phyloP scores from a whole-genome alignment of 2,113 vertebrate species.

The Erythrocebus patas region DNA sequence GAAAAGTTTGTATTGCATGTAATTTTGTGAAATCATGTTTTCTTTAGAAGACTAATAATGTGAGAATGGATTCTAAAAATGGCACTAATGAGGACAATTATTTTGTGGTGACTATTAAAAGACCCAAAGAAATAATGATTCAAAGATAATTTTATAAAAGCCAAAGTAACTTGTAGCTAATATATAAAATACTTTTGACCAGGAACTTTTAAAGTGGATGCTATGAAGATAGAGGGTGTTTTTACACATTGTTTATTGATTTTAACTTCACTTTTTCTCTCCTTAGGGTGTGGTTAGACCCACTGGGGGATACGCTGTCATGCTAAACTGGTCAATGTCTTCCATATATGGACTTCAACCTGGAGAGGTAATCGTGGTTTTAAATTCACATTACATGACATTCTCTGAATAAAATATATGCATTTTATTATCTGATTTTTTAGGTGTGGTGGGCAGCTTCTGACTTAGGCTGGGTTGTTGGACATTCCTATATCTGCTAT shows the following conservation, averaged over 20 bases:
- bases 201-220: not conserved
- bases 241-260: not conserved
- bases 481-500: slow-evolving; percentile 98
- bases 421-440: slow-evolving; percentile 63
- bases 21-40: not conserved
- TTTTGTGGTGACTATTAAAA: not conserved
- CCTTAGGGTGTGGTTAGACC: slow-evolving; percentile 92
- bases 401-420: not conserved
- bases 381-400: not conserved
- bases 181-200: not conserved
- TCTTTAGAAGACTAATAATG: not conserved
- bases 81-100: not conserved
- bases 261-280: slow-evolving; percentile 63
- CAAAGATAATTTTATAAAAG: not conserved
- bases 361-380: slow-evolving; percentile 90
- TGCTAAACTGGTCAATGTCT: slow-evolving; percentile 98
- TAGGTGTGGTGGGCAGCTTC: slow-evolving; percentile 99
- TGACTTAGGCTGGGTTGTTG: slow-evolving; percentile 98
- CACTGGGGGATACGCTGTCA: slow-evolving; percentile 95
- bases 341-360: slow-evolving; percentile 93
- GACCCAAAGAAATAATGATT: slow-evolving; percentile 1
- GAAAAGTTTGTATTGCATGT: not conserved
- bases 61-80: not conserved
- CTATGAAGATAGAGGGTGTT: not conserved
- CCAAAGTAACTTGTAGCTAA: not conserved